Percentiles rank a stretch among this genome's conserved stretches.
Evolutionary conservation across 2,888 invertebrate species (phyloP).

Genomic region (Parascotia fuliginaria): DNA sequence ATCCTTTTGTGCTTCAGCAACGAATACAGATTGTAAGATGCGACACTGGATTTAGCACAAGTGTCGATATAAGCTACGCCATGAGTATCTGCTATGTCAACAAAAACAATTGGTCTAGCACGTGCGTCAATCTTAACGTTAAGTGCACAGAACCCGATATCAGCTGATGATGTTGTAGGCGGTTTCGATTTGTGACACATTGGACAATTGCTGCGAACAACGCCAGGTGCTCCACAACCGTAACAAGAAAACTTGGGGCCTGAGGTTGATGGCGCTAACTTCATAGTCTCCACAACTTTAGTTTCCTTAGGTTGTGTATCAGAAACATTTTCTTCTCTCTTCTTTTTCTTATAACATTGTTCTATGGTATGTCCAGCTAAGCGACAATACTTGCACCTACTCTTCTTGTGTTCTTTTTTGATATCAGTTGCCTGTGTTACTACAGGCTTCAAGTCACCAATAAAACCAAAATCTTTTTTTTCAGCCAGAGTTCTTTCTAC

Average conservation of each 20-base stretch:
- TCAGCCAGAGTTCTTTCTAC: background rate
- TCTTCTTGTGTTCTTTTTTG: constrained; percentile 2
- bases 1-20: constrained; percentile 4
- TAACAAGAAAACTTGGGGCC: constrained; percentile 31
- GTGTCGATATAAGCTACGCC: constrained; percentile 20
- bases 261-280: constrained; percentile 2
- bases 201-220: constrained; percentile 17
- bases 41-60: constrained; percentile 20
- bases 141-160: constrained; percentile 10
- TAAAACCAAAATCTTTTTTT: too few relatives aligned
- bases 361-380: constrained; percentile 4
- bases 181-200: constrained; percentile 8
- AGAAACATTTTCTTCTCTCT: constrained; percentile 1
- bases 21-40: constrained; percentile 9
- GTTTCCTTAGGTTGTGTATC: background rate
- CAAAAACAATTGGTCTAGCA: constrained; percentile 9
- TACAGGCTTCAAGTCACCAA: background rate
- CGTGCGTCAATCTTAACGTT: constrained; percentile 8
- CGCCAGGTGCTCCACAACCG: constrained; percentile 24
- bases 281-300: background rate
- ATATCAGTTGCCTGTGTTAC: background rate
- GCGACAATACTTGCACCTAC: constrained; percentile 11
- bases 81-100: background rate
- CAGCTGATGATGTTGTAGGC: background rate
- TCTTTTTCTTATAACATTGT: constrained; percentile 14